Base-by-base conservation (phyloP, 92 coral and sea anemone genomes). In the Ricordea florida region DNA sequence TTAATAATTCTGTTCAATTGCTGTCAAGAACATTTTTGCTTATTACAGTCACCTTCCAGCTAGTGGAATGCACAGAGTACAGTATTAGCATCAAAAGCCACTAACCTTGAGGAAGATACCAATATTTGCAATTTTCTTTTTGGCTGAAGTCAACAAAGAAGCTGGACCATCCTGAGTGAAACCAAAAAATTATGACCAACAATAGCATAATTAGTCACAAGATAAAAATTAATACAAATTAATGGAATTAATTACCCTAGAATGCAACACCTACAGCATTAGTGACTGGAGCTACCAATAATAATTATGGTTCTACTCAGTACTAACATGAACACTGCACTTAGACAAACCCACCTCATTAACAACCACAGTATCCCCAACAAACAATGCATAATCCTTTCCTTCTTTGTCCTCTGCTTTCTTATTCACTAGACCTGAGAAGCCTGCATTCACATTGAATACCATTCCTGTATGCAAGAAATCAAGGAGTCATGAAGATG, bases 81-180 rank as follows among this genome's bases (percentile, higher is more conserved):
- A 0, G 24, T 7, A 17, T 24, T n/a, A n/a, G 40, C 16, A 23
- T 22, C 35, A 28, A 38, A 56, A 3, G n/a, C 40, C 6, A 55
- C 52, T 18, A 44, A 92, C 99, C 90, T 92, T 96, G 48, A 96
- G 80, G 80, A 96, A 96, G 56, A 96, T 96, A 15, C 99, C 99
- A 69, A 96, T 86, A 48, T 92, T 96, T 34, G 78, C 78, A 62
- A 96, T 96, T 70, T 96, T 92, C 79, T 96, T 96, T 74, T 96
- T 96, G 44, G 99, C 99, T 9, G 91, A 87, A 21, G 99, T 96
- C 18, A 96, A 84, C 31, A 96, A 45, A 0, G 96, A 77, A 35
- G 99, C 96, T 25, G 99, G 85, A 15, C 91, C 70, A 51, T 74
- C 90, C 99, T 96, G 45, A 28, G 61, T 62, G 13, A 2, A 10